Evolutionary conservation across 2,888 invertebrate species (phyloP).

Genomic region (Cryptosula pallasiana): DNA sequence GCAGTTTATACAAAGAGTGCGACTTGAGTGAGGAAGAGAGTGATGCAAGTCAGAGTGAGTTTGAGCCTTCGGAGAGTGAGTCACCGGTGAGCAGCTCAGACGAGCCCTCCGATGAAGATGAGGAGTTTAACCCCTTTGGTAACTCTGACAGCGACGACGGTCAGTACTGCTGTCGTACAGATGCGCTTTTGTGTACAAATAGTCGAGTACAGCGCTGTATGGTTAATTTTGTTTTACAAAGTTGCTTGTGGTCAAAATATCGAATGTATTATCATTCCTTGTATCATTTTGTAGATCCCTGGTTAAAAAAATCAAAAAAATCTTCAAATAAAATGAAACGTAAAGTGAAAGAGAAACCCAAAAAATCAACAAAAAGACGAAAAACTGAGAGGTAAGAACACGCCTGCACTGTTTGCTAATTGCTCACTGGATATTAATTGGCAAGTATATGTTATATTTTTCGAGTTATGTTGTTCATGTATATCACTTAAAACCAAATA

Average conservation of each 20-base stretch:
- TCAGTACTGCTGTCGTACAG: too few relatives aligned
- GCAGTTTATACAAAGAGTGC: conserved; percentile 21
- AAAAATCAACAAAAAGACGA: background rate
- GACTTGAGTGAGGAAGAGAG: conserved; percentile 29
- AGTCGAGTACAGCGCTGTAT: too few relatives aligned
- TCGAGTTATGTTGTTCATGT: too few relatives aligned
- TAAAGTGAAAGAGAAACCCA: conserved; percentile 53
- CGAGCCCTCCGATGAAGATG: conserved; percentile 47
- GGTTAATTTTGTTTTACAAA: too few relatives aligned
- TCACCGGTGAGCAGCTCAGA: background rate
- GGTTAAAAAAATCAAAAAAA: conserved; percentile 59
- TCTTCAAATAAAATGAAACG: conserved; percentile 55
- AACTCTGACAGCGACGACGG: conserved; percentile 58
- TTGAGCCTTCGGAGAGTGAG: conserved; percentile 27
- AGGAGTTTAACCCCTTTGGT: conserved; percentile 88
- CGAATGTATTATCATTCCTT: background rate
- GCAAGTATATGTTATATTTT: too few relatives aligned
- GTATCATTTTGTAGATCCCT: conserved; percentile 63
- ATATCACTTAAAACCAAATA: too few relatives aligned
- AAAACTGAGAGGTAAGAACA: too few relatives aligned
- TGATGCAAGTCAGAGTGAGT: conserved; percentile 33
- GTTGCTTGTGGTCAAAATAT: too few relatives aligned
- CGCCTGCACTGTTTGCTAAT: too few relatives aligned
- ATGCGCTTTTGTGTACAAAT: too few relatives aligned
- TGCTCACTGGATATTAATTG: too few relatives aligned